phyloP scores from a whole-genome alignment of 2,113 vertebrate species.

The Gallinago undulata region DNA sequence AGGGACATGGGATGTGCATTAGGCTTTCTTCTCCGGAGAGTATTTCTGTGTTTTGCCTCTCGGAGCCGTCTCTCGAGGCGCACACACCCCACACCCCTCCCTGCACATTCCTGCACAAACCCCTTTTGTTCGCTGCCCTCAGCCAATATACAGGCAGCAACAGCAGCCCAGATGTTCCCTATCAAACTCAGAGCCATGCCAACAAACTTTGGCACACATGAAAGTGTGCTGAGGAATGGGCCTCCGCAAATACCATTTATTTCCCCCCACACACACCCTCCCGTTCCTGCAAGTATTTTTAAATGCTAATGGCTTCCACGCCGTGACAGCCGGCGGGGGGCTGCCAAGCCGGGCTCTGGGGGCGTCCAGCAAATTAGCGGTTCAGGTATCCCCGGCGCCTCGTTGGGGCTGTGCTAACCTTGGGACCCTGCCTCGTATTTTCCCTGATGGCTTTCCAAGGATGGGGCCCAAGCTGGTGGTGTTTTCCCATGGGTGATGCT shows the following conservation, averaged over 20 bases:
- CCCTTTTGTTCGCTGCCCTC: slow-evolving; percentile 76
- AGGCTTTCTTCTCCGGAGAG: neutral
- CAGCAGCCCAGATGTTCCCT: slow-evolving; percentile 85
- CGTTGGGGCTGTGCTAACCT: slow-evolving; percentile 58
- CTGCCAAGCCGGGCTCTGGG: slow-evolving; percentile 61
- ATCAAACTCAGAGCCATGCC: slow-evolving; percentile 80
- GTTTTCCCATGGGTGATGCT: neutral
- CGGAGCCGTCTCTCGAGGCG: neutral
- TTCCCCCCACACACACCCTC: neutral
- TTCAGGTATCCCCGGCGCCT: slow-evolving; percentile 71
- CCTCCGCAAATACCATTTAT: slow-evolving; percentile 77
- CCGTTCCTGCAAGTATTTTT: slow-evolving; percentile 81
- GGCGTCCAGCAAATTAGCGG: slow-evolving; percentile 68
- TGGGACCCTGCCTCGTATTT: slow-evolving; percentile 25
- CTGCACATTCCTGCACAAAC: slow-evolving; percentile 69
- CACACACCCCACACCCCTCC: neutral
- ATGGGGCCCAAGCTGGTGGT: neutral
- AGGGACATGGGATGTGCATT: slow-evolving; percentile 45
- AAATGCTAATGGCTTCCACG: slow-evolving; percentile 79
- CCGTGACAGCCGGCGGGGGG: slow-evolving; percentile 60
- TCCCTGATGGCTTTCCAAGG: slow-evolving; percentile 56
- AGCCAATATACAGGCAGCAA: slow-evolving; percentile 58
- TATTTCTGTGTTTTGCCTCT: neutral
- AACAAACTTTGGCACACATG: slow-evolving; percentile 79
- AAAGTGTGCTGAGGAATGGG: slow-evolving; percentile 77